Evolutionary conservation across 2,888 invertebrate species (phyloP), one percentile per base, ranked within the genome.

Genomic region (Polydrusus tereticollis): DNA sequence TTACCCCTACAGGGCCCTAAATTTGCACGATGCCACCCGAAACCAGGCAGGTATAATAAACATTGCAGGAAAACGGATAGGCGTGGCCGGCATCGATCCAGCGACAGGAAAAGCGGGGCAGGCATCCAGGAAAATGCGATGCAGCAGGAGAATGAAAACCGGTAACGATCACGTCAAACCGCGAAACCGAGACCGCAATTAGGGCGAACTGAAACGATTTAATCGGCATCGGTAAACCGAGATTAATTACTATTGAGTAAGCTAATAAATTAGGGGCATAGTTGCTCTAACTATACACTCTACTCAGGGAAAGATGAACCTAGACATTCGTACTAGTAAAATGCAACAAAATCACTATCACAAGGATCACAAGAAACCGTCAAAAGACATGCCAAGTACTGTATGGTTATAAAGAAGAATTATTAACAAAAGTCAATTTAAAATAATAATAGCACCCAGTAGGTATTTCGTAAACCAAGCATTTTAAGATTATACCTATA

Each of bases 61-160:
- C 69, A 69, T 70, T 70, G 70, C 70, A 43, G 67, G 68, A 68
- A 72, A 68, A 58, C 63, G 68, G 62, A 67, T 63, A 69, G 73
- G 73, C 73, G 73, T 69, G n/a, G 65, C 43, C 69, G 65, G 50
- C 62, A 73, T 73, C 73, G 73, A 73, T 73, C 60, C 69, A 21
- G 66, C 21, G 70, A 60, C 66, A 60, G 72, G 63, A 68, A 65
- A 65, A 65, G 58, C 62, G 57, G 41, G 58, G 47, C 68, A 36
- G 72, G 64, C 57, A 71, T 66, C 36, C 68, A 62, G 73, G 73
- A 70, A 73, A 73, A 73, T 70, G 70, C 66, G 65, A 47, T 47
- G 62, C 47, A 59, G 50, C 45, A 10, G 45, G 38, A 67, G 67
- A 55, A 67, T 52, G 57, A 33, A 60, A 73, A 63, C 70, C 73